A percentile compares a stretch with the other conserved stretches of the same genome.
phyloP scores from a whole-genome alignment of 2,113 vertebrate species.

The Paracanthobrama guichenoti region DNA sequence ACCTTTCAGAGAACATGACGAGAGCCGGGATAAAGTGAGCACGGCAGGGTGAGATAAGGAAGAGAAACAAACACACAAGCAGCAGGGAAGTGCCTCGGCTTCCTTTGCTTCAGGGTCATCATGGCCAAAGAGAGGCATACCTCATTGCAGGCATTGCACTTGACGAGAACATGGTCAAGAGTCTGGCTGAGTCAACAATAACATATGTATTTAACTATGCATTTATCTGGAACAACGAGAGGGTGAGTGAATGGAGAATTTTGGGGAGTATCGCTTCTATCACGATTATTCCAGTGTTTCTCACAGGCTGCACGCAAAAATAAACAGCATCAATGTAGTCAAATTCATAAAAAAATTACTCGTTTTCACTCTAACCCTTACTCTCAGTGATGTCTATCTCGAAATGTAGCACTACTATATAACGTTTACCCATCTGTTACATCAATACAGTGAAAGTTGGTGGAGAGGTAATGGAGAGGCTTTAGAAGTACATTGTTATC shows the following conservation, averaged over 20 bases:
- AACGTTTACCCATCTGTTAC: too few relatives aligned
- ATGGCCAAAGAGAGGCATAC: not conserved
- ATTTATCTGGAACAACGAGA: not conserved
- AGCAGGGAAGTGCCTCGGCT: conserved; percentile 46
- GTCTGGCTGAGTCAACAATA: not conserved
- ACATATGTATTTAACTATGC: not conserved
- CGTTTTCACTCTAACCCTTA: not conserved
- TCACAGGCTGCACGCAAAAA: not conserved
- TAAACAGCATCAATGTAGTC: not conserved
- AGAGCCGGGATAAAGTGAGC: conserved; percentile 46
- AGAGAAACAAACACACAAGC: conserved; percentile 49
- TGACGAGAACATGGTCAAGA: not conserved
- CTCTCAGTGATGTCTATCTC: too few relatives aligned
- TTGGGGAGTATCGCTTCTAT: not conserved
- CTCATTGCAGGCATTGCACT: not conserved
- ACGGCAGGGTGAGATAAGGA: conserved; percentile 51
- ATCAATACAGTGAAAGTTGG: too few relatives aligned
- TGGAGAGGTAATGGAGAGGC: too few relatives aligned
- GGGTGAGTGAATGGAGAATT: not conserved
- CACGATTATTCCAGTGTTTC: not conserved
- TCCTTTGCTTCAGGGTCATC: conserved; percentile 23
- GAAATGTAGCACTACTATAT: too few relatives aligned
- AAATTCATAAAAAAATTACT: not conserved
- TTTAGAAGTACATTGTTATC: too few relatives aligned
- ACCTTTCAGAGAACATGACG: conserved; percentile 64